A percentile compares a stretch with the other conserved stretches of the same genome.
Conservation (phyloP, 2,888 invertebrate genomes). For the Agonopterix heracliana region DNA sequence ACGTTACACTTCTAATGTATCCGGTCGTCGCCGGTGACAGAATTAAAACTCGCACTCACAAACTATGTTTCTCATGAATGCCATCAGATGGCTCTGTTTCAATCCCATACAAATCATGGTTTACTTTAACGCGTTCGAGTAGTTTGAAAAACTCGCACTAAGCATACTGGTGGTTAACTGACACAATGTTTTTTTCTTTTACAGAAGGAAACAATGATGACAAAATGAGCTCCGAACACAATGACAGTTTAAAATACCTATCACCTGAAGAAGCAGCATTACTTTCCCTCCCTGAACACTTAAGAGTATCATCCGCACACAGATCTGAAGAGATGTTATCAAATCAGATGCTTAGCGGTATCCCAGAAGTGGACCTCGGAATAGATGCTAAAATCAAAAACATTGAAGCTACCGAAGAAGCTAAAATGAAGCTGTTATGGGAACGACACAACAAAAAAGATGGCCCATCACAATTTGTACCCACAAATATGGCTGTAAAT, state of each 20-base stretch:
- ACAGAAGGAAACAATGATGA: slow-evolving; percentile 54
- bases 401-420: slow-evolving; percentile 99
- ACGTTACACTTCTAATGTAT: too few relatives aligned
- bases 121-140: too few relatives aligned
- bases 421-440: slow-evolving; percentile 93
- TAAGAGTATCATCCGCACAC: slow-evolving; percentile 89
- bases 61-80: too few relatives aligned
- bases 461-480: slow-evolving; percentile 95
- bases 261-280: slow-evolving; percentile 94
- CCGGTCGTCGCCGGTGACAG: too few relatives aligned
- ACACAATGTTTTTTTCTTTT: slow-evolving; percentile 25
- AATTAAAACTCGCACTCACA: too few relatives aligned
- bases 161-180: too few relatives aligned
- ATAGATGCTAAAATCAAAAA: slow-evolving; percentile 99
- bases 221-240: slow-evolving; percentile 58
- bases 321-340: slow-evolving; percentile 99
- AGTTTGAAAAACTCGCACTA: too few relatives aligned
- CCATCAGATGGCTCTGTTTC: too few relatives aligned
- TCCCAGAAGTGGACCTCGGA: slow-evolving; percentile 99
- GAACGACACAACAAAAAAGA: slow-evolving; percentile 95
- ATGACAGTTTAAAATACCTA: slow-evolving; percentile 78
- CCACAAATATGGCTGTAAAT: slow-evolving; percentile 98
- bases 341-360: slow-evolving; percentile 99
- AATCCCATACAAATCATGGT: too few relatives aligned
- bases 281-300: slow-evolving; percentile 91